These are phyloP conservation scores for Saxidomus purpurata DNA, from an alignment of 1,140 invertebrate genomes.

Conservation along the genomic window DNA sequence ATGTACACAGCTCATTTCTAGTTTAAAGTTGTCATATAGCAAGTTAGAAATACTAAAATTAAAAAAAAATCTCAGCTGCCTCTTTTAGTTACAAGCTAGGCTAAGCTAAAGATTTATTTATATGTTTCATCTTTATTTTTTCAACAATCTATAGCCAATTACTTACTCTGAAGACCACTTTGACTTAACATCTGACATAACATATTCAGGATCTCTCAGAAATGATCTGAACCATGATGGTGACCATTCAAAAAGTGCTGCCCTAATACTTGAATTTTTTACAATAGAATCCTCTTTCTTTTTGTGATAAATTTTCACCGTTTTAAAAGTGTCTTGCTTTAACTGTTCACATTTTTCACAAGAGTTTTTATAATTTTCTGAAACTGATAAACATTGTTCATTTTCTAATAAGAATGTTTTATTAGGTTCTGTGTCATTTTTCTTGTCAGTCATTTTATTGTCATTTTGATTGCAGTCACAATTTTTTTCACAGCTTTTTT, in stretches of 20 bases:
- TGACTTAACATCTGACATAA: constrained; percentile 29
- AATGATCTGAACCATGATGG: constrained; percentile 57
- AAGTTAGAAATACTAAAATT: too few relatives aligned
- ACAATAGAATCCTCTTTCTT: constrained; percentile 32
- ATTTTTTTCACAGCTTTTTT: neutral
- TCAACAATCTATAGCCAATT: too few relatives aligned
- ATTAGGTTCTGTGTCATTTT: neutral
- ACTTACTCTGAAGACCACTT: constrained; percentile 33
- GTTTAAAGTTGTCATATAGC: too few relatives aligned
- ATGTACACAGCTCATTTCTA: too few relatives aligned
- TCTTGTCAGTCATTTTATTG: neutral
- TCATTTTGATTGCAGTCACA: neutral
- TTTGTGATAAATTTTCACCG: constrained; percentile 23
- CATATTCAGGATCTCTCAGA: constrained; percentile 57
- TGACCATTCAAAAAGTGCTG: constrained; percentile 25
- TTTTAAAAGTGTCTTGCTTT: neutral
- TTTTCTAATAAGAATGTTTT: neutral
- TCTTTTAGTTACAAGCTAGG: too few relatives aligned
- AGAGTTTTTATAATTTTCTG: neutral
- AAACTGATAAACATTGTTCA: neutral
- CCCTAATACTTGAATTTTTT: constrained; percentile 32
- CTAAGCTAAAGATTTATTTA: too few relatives aligned
- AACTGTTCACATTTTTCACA: neutral
- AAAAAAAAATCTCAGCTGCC: too few relatives aligned
- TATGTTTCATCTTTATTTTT: too few relatives aligned